Conservation (phyloP, 2,888 invertebrate genomes). For the Eristalis arbustorum region DNA sequence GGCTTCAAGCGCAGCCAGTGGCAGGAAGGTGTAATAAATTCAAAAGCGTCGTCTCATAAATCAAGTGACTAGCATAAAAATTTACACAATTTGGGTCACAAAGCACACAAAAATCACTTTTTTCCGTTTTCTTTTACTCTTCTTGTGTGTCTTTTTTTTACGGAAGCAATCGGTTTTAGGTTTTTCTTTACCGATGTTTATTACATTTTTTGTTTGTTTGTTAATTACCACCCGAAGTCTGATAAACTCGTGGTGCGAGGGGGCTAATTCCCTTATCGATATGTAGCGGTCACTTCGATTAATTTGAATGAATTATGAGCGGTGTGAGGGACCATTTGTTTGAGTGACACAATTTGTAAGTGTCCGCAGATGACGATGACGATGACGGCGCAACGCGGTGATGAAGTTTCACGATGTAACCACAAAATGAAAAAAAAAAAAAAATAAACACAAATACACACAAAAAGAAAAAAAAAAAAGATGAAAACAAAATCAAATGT, state of each 20-base stretch:
- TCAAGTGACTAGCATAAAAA: background rate
- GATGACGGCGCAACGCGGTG: no score
- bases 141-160: background rate
- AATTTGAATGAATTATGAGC: background rate
- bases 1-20: background rate
- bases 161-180: background rate
- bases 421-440: background rate
- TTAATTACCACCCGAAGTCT: background rate
- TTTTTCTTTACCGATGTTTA: background rate
- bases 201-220: background rate
- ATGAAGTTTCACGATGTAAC: background rate
- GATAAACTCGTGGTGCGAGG: background rate
- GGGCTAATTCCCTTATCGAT: background rate
- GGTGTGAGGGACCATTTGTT: background rate
- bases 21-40: background rate
- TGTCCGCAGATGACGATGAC: background rate
- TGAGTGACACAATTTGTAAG: background rate
- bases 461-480: background rate
- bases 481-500: conserved; percentile 9
- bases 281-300: background rate
- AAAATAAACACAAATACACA: background rate
- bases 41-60: background rate
- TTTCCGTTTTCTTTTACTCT: background rate
- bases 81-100: background rate
- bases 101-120: background rate